phyloP scores from a whole-genome alignment of 2,113 vertebrate genomes.

The Lepus timidus region DNA sequence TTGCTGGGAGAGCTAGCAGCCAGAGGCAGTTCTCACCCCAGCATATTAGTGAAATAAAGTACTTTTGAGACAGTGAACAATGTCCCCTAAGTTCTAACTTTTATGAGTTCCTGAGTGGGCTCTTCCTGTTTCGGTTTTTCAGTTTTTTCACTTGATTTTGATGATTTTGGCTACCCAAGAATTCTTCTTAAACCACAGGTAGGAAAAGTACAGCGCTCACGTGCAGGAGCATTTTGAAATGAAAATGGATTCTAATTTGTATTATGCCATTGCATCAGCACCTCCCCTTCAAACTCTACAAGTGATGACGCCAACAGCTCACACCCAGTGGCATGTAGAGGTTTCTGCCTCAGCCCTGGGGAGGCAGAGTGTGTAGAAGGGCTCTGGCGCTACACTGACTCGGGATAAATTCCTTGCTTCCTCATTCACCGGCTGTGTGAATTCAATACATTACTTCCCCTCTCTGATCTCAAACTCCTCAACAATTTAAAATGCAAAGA shows the following conservation, averaged over 20 bases:
- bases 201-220: not conserved
- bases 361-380: not conserved
- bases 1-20: not conserved
- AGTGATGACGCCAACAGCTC: not conserved
- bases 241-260: not conserved
- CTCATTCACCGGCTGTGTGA: not conserved
- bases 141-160: not conserved
- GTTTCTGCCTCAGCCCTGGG: not conserved
- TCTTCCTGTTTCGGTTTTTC: slow-evolving; percentile 39
- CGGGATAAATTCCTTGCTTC: not conserved
- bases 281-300: not conserved
- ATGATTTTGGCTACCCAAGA: not conserved
- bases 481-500: not conserved
- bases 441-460: not conserved
- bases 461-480: not conserved
- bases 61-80: slow-evolving; percentile 37
- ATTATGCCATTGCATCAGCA: not conserved
- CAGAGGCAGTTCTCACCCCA: slow-evolving; percentile 15
- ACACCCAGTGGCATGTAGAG: not conserved
- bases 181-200: not conserved
- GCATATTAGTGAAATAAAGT: slow-evolving; percentile 19
- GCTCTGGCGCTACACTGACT: not conserved
- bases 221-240: slow-evolving; percentile 30
- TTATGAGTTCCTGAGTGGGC: not conserved
- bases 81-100: slow-evolving; percentile 14